These are phyloP conservation scores for Cetonia aurata DNA, from an alignment of 2,888 invertebrate genomes.

Conservation along the genomic window DNA sequence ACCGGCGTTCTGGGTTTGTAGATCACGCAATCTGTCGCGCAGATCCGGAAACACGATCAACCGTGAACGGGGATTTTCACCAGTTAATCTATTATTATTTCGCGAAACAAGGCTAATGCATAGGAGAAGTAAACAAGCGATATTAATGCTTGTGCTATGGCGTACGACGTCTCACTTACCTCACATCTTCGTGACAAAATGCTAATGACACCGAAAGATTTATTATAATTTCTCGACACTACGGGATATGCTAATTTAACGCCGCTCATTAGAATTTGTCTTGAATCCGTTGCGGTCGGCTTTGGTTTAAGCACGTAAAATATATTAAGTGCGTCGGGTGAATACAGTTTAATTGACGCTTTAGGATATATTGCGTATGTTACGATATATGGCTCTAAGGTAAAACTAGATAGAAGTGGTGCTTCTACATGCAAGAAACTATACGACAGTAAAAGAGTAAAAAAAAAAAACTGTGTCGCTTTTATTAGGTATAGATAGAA, in stretches of 20 bases:
- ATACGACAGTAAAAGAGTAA: too few species aligned
- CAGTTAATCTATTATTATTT: background rate
- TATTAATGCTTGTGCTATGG: background rate
- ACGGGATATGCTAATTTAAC: slow-evolving; percentile 1
- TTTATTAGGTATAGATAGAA: too few species aligned
- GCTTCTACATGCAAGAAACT: too few species aligned
- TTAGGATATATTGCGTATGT: too few species aligned
- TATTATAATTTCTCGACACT: slow-evolving; percentile 4
- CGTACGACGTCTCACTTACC: background rate
- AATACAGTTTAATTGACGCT: too few species aligned
- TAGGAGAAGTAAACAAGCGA: slow-evolving; percentile 9
- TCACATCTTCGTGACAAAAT: slow-evolving; percentile 1
- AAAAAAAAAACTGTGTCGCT: too few species aligned
- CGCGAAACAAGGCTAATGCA: slow-evolving; percentile 7
- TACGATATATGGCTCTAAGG: too few species aligned
- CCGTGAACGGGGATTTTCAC: slow-evolving; percentile 1
- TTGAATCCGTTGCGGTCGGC: too few species aligned
- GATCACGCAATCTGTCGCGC: background rate
- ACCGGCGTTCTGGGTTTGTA: background rate
- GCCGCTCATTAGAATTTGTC: background rate
- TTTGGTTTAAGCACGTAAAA: too few species aligned
- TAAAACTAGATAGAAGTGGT: too few species aligned
- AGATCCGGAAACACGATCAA: slow-evolving; percentile 9
- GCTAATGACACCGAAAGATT: background rate
- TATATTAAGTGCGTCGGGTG: too few species aligned